A percentile compares a stretch with the other conserved stretches of the same genome.
These are phyloP conservation scores for Xestia rhomboidea DNA, from an alignment of 2,888 invertebrate species.

Conservation along the genomic window DNA sequence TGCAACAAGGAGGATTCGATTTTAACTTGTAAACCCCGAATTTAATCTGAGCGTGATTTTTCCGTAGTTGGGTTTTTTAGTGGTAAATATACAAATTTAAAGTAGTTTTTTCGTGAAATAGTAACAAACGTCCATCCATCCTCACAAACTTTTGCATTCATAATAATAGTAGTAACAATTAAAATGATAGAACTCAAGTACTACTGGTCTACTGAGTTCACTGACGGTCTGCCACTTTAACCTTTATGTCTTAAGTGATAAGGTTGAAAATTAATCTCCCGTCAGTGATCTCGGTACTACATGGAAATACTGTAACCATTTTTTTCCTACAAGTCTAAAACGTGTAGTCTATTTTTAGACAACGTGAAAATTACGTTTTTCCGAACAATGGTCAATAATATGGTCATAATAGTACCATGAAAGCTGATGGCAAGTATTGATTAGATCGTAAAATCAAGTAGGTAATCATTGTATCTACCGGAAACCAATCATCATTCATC, in stretches of 20 bases:
- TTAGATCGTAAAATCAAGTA: slow-evolving; percentile 38
- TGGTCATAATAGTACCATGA: slow-evolving; percentile 2
- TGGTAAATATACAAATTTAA: too few species aligned
- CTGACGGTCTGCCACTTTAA: too few species aligned
- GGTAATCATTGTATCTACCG: slow-evolving; percentile 25
- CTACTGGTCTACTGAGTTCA: too few species aligned
- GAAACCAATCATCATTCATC: slow-evolving; percentile 37
- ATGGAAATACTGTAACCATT: neutral
- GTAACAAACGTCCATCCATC: neutral
- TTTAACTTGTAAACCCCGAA: too few species aligned
- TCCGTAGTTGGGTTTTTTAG: too few species aligned
- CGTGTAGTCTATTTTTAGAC: slow-evolving; percentile 3
- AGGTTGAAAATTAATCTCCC: too few species aligned
- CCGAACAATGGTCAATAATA: slow-evolving; percentile 50
- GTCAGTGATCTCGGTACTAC: too few species aligned
- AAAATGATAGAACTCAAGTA: neutral
- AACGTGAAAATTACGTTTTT: slow-evolving; percentile 10
- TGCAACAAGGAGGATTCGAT: too few species aligned
- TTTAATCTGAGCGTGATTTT: too few species aligned
- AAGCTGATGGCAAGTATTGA: slow-evolving; percentile 34
- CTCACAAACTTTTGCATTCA: neutral
- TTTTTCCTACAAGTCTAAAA: neutral
- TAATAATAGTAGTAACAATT: neutral
- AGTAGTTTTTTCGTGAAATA: neutral
- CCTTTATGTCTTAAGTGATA: too few species aligned